Evolutionary conservation across 2,888 invertebrate species (phyloP).

Genomic region (Thelaira solivaga): DNA sequence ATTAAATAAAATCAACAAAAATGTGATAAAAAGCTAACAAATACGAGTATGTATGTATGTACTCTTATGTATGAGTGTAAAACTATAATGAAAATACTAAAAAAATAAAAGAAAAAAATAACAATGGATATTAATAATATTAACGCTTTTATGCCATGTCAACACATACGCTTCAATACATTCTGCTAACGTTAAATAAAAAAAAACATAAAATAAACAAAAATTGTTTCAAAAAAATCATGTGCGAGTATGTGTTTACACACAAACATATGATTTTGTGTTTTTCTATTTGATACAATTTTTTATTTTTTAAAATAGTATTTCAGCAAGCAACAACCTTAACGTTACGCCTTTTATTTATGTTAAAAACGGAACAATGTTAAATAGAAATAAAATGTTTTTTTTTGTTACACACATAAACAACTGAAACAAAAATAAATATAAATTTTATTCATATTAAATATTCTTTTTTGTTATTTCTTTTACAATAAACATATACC

Average conservation of each 20-base stretch:
- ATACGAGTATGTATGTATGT: not conserved
- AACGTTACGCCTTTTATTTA: conserved; percentile 1
- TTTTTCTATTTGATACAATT: too few species aligned
- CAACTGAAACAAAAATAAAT: not conserved
- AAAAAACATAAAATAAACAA: conserved; percentile 7
- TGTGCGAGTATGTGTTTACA: not conserved
- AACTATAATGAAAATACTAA: too few species aligned
- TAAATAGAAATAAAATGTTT: conserved; percentile 8
- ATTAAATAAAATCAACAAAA: not conserved
- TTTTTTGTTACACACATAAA: not conserved
- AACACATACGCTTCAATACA: conserved; percentile 72
- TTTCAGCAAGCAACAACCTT: not conserved
- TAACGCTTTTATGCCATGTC: conserved; percentile 70
- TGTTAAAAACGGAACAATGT: conserved; percentile 10
- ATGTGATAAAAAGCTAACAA: not conserved
- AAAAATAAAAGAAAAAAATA: conserved; percentile 20
- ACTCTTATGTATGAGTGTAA: too few species aligned
- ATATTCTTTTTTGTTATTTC: not conserved
- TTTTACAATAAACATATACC: not conserved
- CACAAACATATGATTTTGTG: not conserved
- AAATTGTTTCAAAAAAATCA: not conserved
- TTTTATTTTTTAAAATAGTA: not conserved
- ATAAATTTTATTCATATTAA: conserved; percentile 7
- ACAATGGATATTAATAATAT: conserved; percentile 64
- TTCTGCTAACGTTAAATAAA: conserved; percentile 59